These are phyloP conservation scores for Cactoblastis cactorum DNA, from an alignment of 2,888 invertebrate genomes.

Conservation along the genomic window DNA sequence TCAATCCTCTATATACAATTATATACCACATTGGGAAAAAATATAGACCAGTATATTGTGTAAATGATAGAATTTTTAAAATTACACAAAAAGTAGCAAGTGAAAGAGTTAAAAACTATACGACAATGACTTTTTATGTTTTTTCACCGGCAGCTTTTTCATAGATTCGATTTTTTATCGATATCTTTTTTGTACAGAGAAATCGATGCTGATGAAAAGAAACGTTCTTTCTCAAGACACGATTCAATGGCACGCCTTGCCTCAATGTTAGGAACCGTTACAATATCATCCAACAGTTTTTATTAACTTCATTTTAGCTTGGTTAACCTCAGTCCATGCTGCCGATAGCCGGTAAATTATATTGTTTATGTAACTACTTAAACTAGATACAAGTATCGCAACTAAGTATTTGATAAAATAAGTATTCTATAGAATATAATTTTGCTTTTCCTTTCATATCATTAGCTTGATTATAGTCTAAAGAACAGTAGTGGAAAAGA, in stretches of 20 bases:
- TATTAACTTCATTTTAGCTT: constrained; percentile 16
- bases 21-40: too few species aligned
- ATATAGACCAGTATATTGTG: too few species aligned
- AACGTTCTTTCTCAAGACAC: constrained; percentile 33
- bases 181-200: constrained; percentile 50
- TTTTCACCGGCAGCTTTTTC: constrained; percentile 25
- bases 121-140: constrained; percentile 17
- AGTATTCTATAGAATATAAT: too few species aligned
- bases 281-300: constrained; percentile 21
- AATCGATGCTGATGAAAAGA: constrained; percentile 40
- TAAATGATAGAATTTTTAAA: too few species aligned
- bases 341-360: constrained; percentile 20
- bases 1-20: too few species aligned
- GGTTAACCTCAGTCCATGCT: constrained; percentile 23
- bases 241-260: constrained; percentile 34
- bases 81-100: too few species aligned
- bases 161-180: constrained; percentile 26
- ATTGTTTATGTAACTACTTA: neutral
- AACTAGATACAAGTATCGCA: too few species aligned
- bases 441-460: too few species aligned
- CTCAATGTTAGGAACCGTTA: constrained; percentile 30
- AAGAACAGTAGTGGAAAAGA: too few species aligned
- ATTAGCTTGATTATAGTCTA: too few species aligned
- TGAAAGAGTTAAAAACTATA: too few species aligned
- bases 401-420: neutral